Evolutionary conservation across 1,140 invertebrate genomes (phyloP), one percentile per base, ranked within the genome.

Genomic region (Chlorops oryzae): DNA sequence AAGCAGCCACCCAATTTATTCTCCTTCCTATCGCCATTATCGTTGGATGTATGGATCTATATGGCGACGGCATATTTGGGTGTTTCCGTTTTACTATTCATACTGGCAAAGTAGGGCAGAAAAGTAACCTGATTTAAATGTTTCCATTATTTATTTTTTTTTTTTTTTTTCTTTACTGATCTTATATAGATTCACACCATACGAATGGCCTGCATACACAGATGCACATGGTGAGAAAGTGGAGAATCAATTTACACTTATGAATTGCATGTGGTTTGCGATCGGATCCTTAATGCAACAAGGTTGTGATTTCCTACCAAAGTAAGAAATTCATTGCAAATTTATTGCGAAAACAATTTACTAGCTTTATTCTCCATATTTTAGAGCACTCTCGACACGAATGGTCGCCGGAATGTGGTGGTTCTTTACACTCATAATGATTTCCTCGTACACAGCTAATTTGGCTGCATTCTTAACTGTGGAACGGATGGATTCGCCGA

Each of bases 401-500:
- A 88, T 94, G 82, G 88, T 95, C 4, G 90, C 90, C 9, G 84
- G 83, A 34, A 93, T 92, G 79, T 97, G 93, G 93, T 96, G 92
- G 92, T 95, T 96, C 74, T 97, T 97, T 75, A 96, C 92, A 1
- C 77, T 98, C 15, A 97, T 98, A 59, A 96, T 98, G 85, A 97
- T 98, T 62, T 97, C 93, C 13, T 97, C 93, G 1, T 98, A 98
- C 74, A 98, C 95, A 21, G 95, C 95, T 25, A 97, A 98, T 73
- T 78, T 98, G 59, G 96, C 96, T 18, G 94, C 96, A 22, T 98
- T 98, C 74, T 74, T 99, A 5, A 98, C 95, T 1, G 93, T 97
- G 5, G 93, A 97, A 70, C 78, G 92, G 57, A 92, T 98, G 85
- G 90, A 96, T 69, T 92, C 92, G 1, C 92, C 94, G 5, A 98